These are phyloP conservation scores for Gobiocypris rarus DNA, from an alignment of 2,113 vertebrate species.

Conservation along the genomic window DNA sequence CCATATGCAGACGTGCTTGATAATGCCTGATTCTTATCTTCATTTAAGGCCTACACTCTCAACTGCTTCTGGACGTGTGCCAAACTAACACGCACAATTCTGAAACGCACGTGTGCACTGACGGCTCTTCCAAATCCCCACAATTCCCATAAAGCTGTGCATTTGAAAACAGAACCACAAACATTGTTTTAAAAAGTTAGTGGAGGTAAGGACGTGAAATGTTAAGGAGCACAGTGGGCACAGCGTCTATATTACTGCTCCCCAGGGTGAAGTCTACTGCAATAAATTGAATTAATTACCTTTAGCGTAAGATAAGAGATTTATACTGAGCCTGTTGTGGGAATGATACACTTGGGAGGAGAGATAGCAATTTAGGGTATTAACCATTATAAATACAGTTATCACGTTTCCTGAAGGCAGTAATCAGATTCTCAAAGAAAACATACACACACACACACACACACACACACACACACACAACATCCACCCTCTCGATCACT, in stretches of 20 bases:
- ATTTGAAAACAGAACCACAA: neutral
- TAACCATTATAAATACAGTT: constrained; percentile 46
- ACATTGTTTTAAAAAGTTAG: constrained; percentile 28
- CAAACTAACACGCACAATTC: neutral
- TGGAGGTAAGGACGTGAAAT: neutral
- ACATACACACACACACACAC: constrained; percentile 46
- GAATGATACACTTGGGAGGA: constrained; percentile 46
- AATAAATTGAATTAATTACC: constrained; percentile 53
- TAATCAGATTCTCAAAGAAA: constrained; percentile 54
- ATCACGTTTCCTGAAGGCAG: constrained; percentile 51
- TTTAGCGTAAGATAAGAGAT: constrained; percentile 44
- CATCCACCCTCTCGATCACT: constrained; percentile 46
- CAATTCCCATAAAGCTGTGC: neutral
- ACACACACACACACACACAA: constrained; percentile 42
- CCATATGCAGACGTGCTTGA: neutral
- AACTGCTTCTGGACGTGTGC: constrained; percentile 14
- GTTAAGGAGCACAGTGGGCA: constrained; percentile 26
- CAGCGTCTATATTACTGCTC: constrained; percentile 19
- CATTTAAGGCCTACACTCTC: constrained; percentile 18
- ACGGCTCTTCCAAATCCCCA: neutral
- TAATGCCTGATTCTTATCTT: constrained; percentile 9
- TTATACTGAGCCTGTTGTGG: constrained; percentile 25
- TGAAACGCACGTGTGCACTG: neutral
- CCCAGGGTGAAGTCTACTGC: constrained; percentile 30
- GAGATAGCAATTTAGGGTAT: constrained; percentile 34